Percentiles rank a stretch among this genome's conserved stretches.
Conservation (phyloP, 2,113 vertebrate species). For the Pungitius pungitius region DNA sequence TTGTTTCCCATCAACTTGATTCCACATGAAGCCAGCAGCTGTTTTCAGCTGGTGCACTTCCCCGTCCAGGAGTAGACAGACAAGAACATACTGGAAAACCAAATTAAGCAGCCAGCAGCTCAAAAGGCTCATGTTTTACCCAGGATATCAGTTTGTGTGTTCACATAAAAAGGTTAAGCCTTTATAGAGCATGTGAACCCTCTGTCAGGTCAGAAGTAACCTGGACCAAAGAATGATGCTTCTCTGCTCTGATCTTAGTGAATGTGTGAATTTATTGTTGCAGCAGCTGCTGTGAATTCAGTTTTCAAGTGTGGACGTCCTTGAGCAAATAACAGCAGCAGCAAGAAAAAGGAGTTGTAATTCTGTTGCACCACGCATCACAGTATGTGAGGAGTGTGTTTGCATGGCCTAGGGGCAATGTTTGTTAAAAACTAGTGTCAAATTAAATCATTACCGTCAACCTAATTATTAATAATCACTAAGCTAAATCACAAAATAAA, state of each 20-base stretch:
- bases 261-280: not conserved
- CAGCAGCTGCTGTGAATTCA: not conserved
- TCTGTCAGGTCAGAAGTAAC: slow-evolving; percentile 34
- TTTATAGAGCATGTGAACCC: not conserved
- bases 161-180: not conserved
- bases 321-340: not conserved
- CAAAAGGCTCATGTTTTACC: not conserved
- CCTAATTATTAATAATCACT: no score
- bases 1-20: not conserved
- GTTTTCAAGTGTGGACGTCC: not conserved
- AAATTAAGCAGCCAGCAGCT: not conserved
- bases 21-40: not conserved
- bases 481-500: no score
- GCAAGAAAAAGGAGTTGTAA: slow-evolving; percentile 9
- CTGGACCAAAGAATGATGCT: slow-evolving; percentile 52
- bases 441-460: no score
- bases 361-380: slow-evolving; percentile 7
- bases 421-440: no score
- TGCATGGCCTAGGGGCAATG: no score
- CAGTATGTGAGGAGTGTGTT: slow-evolving; percentile 11
- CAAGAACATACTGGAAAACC: not conserved
- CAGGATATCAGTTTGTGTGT: not conserved
- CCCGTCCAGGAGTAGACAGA: not conserved
- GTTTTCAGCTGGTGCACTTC: not conserved
- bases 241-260: not conserved